Evolutionary conservation across 2,888 invertebrate genomes (phyloP).

Genomic region (Plutella xylostella): DNA sequence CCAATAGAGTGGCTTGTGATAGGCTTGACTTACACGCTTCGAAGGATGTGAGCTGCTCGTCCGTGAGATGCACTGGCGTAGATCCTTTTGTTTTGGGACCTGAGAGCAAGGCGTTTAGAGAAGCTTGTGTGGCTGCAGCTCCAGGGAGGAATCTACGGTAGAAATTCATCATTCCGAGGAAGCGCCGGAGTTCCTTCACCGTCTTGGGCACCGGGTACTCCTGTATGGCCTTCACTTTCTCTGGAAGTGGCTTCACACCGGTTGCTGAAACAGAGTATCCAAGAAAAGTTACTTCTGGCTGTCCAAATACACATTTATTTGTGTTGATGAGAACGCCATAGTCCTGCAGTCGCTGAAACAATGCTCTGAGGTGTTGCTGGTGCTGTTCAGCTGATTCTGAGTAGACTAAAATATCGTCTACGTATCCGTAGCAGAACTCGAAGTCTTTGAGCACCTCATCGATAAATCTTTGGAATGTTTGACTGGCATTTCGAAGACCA

Average conservation of each 20-base stretch:
- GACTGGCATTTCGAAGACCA: conserved; percentile 34
- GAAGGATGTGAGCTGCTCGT: conserved; percentile 13
- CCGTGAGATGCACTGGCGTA: conserved; percentile 14
- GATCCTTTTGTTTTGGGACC: conserved; percentile 7
- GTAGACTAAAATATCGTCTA: conserved; percentile 24
- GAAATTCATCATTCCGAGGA: conserved; percentile 31
- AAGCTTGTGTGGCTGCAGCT: conserved; percentile 24
- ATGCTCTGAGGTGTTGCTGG: conserved; percentile 20
- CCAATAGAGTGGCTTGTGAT: conserved; percentile 18
- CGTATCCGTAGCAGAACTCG: conserved; percentile 20
- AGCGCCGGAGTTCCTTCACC: conserved; percentile 23
- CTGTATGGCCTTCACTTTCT: conserved; percentile 23
- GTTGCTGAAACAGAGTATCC: conserved; percentile 18
- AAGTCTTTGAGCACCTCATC: conserved; percentile 16
- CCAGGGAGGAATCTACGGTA: conserved; percentile 25
- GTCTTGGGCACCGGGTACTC: conserved; percentile 22
- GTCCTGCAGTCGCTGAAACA: conserved; percentile 22
- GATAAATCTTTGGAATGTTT: conserved; percentile 34
- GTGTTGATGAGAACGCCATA: conserved; percentile 23
- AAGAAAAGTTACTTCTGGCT: conserved; percentile 17
- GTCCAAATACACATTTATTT: conserved; percentile 22
- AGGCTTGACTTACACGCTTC: conserved; percentile 17
- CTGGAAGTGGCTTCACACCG: conserved; percentile 19
- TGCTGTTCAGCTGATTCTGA: conserved; percentile 19
- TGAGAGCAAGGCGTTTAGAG: conserved; percentile 18